These are phyloP conservation scores for Myiozetetes cayanensis DNA, from an alignment of 2,113 vertebrate genomes.

Conservation along the genomic window DNA sequence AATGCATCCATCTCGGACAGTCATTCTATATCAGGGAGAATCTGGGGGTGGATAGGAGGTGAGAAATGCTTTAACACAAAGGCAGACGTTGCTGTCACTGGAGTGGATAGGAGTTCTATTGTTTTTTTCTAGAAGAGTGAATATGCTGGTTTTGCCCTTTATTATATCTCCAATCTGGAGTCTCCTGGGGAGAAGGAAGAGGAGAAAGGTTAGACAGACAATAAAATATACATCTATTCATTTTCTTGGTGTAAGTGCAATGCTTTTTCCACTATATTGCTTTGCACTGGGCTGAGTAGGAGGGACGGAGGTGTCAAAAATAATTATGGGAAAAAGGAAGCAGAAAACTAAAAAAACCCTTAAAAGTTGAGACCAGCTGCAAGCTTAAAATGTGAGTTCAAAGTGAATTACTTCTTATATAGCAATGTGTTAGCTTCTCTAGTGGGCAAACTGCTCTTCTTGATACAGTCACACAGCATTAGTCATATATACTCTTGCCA, in stretches of 20 bases:
- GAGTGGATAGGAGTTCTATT: not conserved
- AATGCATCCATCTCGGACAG: not conserved
- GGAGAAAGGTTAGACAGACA: not conserved
- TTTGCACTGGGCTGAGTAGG: not conserved
- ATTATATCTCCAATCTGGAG: not conserved
- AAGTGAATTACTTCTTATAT: not conserved
- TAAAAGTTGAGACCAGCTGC: not conserved
- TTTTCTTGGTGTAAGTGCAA: not conserved
- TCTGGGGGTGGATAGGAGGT: not conserved
- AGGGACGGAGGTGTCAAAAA: not conserved
- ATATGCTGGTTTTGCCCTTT: not conserved
- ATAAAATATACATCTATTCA: not conserved
- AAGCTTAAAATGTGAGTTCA: not conserved
- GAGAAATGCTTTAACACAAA: not conserved
- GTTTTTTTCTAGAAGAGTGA: not conserved
- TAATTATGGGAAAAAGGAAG: not conserved
- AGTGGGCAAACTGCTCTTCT: conserved; percentile 23
- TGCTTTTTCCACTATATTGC: not conserved
- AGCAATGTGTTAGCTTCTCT: not conserved
- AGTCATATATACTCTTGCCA: conserved; percentile 9
- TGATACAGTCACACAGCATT: conserved; percentile 18
- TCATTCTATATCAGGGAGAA: not conserved
- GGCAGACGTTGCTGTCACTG: not conserved
- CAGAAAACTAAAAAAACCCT: not conserved
- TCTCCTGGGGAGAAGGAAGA: not conserved